Evolutionary conservation across 1,140 invertebrate species (phyloP).

Genomic region (Ridgeia piscesae): DNA sequence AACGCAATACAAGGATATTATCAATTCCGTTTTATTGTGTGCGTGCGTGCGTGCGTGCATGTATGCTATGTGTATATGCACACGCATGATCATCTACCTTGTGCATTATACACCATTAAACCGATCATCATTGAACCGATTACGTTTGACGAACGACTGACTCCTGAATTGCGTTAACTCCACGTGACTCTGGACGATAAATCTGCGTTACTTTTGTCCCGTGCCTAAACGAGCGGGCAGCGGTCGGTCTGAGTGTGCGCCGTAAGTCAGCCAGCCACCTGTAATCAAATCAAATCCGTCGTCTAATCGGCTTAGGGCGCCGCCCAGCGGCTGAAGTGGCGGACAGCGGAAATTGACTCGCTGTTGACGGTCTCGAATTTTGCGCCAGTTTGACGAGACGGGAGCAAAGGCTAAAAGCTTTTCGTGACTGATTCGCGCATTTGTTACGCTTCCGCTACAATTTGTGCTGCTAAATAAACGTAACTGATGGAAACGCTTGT

Average conservation of each 20-base stretch:
- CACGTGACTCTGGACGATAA: not conserved
- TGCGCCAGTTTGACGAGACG: not conserved
- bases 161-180: not conserved
- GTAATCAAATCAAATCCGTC: not conserved
- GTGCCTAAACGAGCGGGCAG: not conserved
- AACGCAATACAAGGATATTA: not conserved
- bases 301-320: not conserved
- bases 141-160: not conserved
- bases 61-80: not conserved
- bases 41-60: too few species aligned
- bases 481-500: not conserved
- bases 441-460: not conserved
- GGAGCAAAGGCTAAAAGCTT: conserved; percentile 4
- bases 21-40: too few species aligned
- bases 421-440: not conserved
- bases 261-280: not conserved
- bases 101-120: too few species aligned
- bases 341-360: not conserved
- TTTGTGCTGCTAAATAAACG: not conserved
- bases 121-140: not conserved
- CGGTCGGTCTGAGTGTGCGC: not conserved
- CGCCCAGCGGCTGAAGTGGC: not conserved
- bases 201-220: not conserved
- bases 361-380: not conserved
- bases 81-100: not conserved